Base-by-base conservation (phyloP, 1,140 invertebrate genomes). In the Nasonia vitripennis region DNA sequence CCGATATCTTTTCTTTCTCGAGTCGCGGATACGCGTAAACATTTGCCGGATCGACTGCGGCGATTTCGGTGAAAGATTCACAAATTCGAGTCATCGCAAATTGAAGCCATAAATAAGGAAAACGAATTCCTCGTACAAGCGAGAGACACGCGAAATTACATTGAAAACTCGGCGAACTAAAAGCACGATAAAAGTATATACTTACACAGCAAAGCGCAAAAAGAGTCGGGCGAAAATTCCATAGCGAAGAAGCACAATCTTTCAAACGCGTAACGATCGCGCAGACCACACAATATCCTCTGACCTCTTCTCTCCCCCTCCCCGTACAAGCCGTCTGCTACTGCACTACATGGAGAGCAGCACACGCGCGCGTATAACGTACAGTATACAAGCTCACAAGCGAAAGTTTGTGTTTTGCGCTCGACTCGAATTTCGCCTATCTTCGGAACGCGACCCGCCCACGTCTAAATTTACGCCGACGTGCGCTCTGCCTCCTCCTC, bases 401-500 rank as follows among this genome's bases (percentile, higher is more conserved):
- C 74, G 74, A 77, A 41, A 37, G 74, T 48, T n/a, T 77, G 74
- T 71, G 27, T 71, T 71, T 71, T 71, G 23, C 27, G 70, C 70
- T 31, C 79, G n/a, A 71, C 71, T 71, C 71, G 81, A 75, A 74
- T 75, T 75, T 55, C 48, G 81, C 73, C 73, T 73, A 81, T 81
- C 68, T 70, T 81, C 20, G 67, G 31, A 27, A 83, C 48, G 74
- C 70, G 27, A 71, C 74, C 74, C 74, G 48, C 74, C 82, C 74
- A 84, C 62, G 75, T 27, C 74, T 78, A 84, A 84, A 78, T 84
- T 70, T 70, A 84, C 62, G 62, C 70, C 17, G 71, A 62, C 37
- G 27, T 48, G 68, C 41, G 79, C 41, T 17, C 23, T 73, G 20
- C 68, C n/a, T n/a, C 11, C 68, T 31, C 70, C 11, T 34, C 70